Evolutionary conservation across 92 coral and sea anemone species (phyloP).

Genomic region (Epizoanthus stellaris): DNA sequence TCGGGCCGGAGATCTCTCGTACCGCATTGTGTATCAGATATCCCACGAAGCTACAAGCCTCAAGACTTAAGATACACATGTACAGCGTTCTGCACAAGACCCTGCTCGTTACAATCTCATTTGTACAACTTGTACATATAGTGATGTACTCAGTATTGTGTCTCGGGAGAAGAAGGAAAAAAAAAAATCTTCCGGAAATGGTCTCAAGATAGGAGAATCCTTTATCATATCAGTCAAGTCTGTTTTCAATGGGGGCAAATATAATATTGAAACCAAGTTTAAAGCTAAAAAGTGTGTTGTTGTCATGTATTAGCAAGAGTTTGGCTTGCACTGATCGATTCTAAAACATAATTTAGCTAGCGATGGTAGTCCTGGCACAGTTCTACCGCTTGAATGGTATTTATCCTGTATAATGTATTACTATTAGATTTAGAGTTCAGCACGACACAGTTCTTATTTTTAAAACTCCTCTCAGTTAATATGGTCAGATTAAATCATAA

Average conservation of each 20-base stretch:
- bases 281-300: neutral
- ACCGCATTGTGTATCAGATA: conserved; percentile 16
- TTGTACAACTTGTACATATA: no score
- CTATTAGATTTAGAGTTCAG: no score
- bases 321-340: neutral
- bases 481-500: no score
- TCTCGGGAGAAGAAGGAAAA: conserved; percentile 10
- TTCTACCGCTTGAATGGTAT: no score
- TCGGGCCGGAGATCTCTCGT: neutral
- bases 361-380: no score
- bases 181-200: conserved; percentile 44
- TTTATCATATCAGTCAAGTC: neutral
- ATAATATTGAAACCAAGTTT: conserved; percentile 12
- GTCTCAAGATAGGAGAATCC: conserved; percentile 18
- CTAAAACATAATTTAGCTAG: neutral
- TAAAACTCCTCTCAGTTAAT: no score
- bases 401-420: no score
- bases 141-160: neutral
- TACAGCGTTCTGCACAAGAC: no score
- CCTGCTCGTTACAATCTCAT: no score
- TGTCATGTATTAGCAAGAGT: neutral
- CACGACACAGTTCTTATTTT: no score
- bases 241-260: conserved; percentile 25
- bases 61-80: no score
- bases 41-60: neutral